A percentile compares a stretch with the other conserved stretches of the same genome.
Evolutionary conservation across 2,888 invertebrate species (phyloP).

Genomic region (Melipona bicolor): DNA sequence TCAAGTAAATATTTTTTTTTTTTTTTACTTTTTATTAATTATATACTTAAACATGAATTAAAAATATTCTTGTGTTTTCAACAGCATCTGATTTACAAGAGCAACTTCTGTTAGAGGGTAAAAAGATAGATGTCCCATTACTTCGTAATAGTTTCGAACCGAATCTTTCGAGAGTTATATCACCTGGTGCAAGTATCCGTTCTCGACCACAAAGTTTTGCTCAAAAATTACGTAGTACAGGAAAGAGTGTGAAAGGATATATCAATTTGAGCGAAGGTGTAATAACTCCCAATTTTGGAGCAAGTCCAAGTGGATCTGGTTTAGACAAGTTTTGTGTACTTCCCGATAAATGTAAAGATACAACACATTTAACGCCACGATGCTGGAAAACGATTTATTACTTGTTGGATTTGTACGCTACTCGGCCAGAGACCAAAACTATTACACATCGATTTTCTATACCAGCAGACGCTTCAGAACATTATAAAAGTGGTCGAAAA

Average conservation of each 20-base stretch:
- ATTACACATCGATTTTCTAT: conserved; percentile 92
- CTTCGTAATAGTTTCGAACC: conserved; percentile 75
- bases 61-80: conserved; percentile 18
- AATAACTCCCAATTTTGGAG: conserved; percentile 89
- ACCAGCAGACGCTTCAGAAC: conserved; percentile 89
- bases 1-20: conserved; percentile 84
- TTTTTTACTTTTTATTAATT: conserved; percentile 9
- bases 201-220: conserved; percentile 94
- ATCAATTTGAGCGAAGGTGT: conserved; percentile 92
- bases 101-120: conserved; percentile 85
- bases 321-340: conserved; percentile 85
- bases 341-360: conserved; percentile 85
- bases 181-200: conserved; percentile 86
- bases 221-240: conserved; percentile 93
- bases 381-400: conserved; percentile 98
- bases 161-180: conserved; percentile 82
- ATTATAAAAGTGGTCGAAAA: conserved; percentile 87
- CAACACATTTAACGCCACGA: conserved; percentile 87
- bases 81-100: conserved; percentile 88
- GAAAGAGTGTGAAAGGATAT: conserved; percentile 94
- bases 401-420: conserved; percentile 95
- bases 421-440: conserved; percentile 97
- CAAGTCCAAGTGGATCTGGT: conserved; percentile 87
- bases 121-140: conserved; percentile 78
- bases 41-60: not conserved